Evolutionary conservation across 2,888 invertebrate species (phyloP).

Genomic region (Creontiades dilutus): DNA sequence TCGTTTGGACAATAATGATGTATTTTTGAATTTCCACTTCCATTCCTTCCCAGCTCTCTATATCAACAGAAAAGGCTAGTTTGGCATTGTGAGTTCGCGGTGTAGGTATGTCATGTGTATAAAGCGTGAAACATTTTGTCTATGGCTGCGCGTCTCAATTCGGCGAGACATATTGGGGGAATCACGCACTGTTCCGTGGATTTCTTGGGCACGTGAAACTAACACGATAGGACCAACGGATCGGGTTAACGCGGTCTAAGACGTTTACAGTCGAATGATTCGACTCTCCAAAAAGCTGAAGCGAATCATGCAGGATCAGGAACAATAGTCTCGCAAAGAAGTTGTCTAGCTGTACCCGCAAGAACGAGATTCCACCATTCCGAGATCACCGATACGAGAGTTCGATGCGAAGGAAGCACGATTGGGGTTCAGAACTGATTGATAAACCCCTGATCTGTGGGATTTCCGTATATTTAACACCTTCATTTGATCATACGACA

Average conservation of each 20-base stretch:
- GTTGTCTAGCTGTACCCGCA: neutral
- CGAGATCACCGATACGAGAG: too few species aligned
- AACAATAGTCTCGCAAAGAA: neutral
- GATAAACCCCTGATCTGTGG: too few species aligned
- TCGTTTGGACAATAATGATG: too few species aligned
- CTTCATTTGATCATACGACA: too few species aligned
- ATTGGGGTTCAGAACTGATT: too few species aligned
- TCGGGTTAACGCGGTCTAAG: neutral
- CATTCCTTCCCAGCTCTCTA: too few species aligned
- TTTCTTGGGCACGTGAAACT: neutral
- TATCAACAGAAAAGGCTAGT: neutral
- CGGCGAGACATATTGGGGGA: neutral
- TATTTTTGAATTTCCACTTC: neutral
- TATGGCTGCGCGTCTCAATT: slow-evolving; percentile 20
- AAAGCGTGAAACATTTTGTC: slow-evolving; percentile 13
- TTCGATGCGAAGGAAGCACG: too few species aligned
- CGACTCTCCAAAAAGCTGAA: neutral
- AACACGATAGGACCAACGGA: neutral
- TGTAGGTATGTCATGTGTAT: too few species aligned
- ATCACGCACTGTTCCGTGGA: slow-evolving; percentile 19
- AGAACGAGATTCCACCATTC: too few species aligned
- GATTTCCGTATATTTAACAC: too few species aligned
- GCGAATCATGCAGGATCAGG: neutral
- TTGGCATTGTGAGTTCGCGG: neutral
- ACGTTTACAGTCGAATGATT: neutral